Percentiles rank a stretch among this genome's conserved stretches.
Evolutionary conservation across 2,113 vertebrate genomes (phyloP).

Genomic region (Neomonachus schauinslandi): DNA sequence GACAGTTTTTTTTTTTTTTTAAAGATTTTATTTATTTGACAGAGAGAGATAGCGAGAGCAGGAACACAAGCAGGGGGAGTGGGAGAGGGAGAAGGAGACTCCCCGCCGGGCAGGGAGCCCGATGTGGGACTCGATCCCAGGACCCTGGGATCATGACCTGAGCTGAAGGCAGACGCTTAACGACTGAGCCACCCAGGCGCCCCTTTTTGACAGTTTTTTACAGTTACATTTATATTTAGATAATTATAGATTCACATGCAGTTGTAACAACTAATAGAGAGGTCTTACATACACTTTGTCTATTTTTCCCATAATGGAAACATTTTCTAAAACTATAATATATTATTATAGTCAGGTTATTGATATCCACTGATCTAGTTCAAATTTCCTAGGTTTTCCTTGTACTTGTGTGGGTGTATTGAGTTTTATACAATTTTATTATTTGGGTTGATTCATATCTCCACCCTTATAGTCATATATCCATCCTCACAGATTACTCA

Average conservation of each 20-base stretch:
- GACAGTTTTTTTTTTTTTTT: background rate
- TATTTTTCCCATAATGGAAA: background rate
- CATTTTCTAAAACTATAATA: background rate
- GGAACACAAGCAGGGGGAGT: no score
- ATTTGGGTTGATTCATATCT: background rate
- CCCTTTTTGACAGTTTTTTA: background rate
- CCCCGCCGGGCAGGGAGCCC: no score
- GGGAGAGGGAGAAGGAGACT: no score
- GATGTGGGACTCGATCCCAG: no score
- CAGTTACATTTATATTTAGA: background rate
- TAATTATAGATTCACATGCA: background rate
- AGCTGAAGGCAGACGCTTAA: no score
- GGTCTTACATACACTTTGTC: background rate
- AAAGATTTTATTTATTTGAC: no score
- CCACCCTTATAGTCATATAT: background rate
- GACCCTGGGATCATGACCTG: no score
- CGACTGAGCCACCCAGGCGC: no score
- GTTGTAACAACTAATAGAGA: conserved; percentile 26
- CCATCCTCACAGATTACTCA: background rate
- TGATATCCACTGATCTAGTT: conserved; percentile 1
- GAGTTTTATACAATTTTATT: background rate
- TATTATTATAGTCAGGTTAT: background rate
- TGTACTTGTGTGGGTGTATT: background rate
- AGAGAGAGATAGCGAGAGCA: no score
- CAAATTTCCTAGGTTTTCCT: conserved; percentile 5